Evolutionary conservation across 2,797 vertebrate genomes (phyloP).

Genomic region (Lithobates pipiens): DNA sequence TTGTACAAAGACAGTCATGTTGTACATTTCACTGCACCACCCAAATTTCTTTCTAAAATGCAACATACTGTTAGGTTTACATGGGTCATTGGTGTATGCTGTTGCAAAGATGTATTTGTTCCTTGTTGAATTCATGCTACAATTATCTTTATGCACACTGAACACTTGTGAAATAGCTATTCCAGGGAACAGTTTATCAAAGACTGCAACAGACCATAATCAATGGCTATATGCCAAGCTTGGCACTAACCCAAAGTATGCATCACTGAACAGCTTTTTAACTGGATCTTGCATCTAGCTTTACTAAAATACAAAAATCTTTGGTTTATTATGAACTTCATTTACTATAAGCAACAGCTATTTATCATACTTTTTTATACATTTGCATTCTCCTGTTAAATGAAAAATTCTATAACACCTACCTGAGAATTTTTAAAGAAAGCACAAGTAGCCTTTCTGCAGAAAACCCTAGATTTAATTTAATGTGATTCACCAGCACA

Average conservation of each 20-base stretch:
- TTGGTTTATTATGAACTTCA: neutral
- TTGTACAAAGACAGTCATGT: neutral
- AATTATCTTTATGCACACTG: constrained; percentile 29
- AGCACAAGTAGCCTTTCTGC: too few relatives aligned
- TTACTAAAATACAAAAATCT: neutral
- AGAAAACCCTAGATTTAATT: too few relatives aligned
- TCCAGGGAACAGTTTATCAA: constrained; percentile 48
- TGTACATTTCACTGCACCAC: neutral
- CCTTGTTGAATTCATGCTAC: constrained; percentile 15
- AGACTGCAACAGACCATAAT: constrained; percentile 37
- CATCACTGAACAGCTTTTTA: constrained; percentile 33
- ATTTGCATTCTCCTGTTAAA: too few relatives aligned
- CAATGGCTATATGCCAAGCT: constrained; percentile 13
- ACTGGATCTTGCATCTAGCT: constrained; percentile 6
- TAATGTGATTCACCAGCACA: too few relatives aligned
- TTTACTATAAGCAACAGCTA: neutral
- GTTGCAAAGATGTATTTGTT: constrained; percentile 5
- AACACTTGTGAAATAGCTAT: constrained; percentile 36
- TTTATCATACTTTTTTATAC: neutral
- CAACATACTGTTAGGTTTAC: neutral
- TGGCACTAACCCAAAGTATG: constrained; percentile 34
- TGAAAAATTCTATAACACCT: too few relatives aligned
- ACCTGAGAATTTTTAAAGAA: too few relatives aligned
- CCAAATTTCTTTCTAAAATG: neutral
- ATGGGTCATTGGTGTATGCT: neutral